These are phyloP conservation scores for Montipora capitata DNA, from an alignment of 92 coral and sea anemone genomes.

Conservation along the genomic window DNA sequence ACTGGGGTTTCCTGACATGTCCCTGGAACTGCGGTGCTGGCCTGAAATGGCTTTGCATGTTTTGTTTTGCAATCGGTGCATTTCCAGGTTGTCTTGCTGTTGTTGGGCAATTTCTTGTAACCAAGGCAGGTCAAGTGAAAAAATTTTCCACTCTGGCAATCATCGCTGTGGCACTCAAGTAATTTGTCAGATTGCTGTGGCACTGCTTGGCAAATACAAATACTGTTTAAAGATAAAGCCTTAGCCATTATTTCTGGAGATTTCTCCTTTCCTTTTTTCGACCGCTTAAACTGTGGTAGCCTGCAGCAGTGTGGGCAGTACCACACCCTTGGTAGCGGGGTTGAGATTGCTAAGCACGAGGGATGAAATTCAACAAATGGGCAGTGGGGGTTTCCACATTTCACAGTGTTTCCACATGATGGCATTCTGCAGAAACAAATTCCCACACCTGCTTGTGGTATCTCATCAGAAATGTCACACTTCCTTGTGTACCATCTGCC, in stretches of 20 bases:
- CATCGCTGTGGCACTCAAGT: slow-evolving; percentile 76
- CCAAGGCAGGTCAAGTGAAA: slow-evolving; percentile 79
- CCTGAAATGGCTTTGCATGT: slow-evolving; percentile 33
- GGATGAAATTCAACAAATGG: too few species aligned
- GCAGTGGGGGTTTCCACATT: too few species aligned
- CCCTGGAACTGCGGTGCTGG: slow-evolving; percentile 17
- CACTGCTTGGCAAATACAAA: slow-evolving; percentile 43
- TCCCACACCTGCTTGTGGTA: slow-evolving; percentile 40
- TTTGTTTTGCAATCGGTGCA: slow-evolving; percentile 59
- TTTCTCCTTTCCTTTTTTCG: not conserved
- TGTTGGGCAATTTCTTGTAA: slow-evolving; percentile 81
- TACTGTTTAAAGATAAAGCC: slow-evolving; percentile 8
- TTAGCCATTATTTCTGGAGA: slow-evolving; percentile 2
- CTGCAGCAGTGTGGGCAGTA: slow-evolving; percentile 28
- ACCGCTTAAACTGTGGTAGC: slow-evolving; percentile 11
- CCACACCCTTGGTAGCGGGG: not conserved
- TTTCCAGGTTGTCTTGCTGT: slow-evolving; percentile 79
- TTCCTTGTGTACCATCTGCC: slow-evolving; percentile 81
- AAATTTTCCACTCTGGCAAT: slow-evolving; percentile 75
- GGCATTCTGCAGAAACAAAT: slow-evolving; percentile 74
- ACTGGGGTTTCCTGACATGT: slow-evolving; percentile 39
- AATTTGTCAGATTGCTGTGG: slow-evolving; percentile 59
- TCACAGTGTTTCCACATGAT: too few species aligned
- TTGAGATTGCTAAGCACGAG: too few species aligned
- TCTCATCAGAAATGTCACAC: slow-evolving; percentile 32